These are phyloP conservation scores for Xiphydria camelus DNA, from an alignment of 2,888 invertebrate genomes.

Conservation along the genomic window DNA sequence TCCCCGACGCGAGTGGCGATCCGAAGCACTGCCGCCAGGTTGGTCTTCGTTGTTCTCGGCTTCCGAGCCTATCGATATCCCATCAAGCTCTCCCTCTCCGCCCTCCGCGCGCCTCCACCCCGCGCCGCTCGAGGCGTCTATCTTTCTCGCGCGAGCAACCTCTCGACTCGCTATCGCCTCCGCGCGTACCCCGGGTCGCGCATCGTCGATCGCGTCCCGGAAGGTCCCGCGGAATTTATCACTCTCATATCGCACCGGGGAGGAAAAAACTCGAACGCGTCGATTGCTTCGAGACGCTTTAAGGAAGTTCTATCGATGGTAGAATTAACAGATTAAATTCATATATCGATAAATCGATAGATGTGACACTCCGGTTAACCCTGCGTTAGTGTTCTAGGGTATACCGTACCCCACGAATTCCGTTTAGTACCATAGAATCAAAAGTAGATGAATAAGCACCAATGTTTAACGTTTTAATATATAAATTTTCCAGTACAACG, in stretches of 20 bases:
- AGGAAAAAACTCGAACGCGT: constrained; percentile 1
- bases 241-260: constrained; percentile 18
- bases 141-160: neutral
- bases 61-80: neutral
- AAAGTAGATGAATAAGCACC: no score
- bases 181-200: neutral
- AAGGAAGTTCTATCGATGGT: no score
- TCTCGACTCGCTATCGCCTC: neutral
- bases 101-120: neutral
- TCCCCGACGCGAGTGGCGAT: no score
- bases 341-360: no score
- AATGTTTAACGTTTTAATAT: no score
- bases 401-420: no score
- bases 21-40: neutral
- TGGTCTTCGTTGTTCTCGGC: constrained; percentile 1
- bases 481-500: no score
- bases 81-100: neutral
- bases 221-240: constrained; percentile 18
- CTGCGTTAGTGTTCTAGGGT: no score
- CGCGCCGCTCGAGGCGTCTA: neutral
- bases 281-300: neutral
- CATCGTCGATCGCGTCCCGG: neutral
- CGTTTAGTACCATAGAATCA: no score
- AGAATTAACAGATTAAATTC: no score
- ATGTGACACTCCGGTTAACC: no score